Evolutionary conservation across 2,113 vertebrate genomes (phyloP), one percentile per base, ranked within the genome.

Genomic region (Theristicus caerulescens): DNA sequence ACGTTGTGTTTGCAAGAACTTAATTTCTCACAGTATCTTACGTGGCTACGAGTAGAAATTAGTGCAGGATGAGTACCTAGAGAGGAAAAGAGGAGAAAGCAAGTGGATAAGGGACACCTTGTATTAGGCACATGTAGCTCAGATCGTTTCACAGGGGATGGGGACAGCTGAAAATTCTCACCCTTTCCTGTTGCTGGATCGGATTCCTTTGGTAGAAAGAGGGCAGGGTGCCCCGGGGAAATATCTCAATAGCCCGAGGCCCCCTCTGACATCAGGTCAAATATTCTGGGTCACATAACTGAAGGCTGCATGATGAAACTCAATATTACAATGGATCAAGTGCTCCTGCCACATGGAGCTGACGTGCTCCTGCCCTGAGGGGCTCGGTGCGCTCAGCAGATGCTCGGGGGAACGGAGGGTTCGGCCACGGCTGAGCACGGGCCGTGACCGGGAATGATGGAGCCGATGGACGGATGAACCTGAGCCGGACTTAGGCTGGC

Each of bases 101-200:
- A 17, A 94, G 57, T 24, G 44, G 31, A 10, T 76, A 91, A 91
- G 89, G 18, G 89, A 32, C 92, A 82, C 81, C 92, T 93, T 94
- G 13, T 86, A 31, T 84, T 52, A 67, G 40, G 49, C 62, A 67
- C 51, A 31, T 16, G 57, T 26, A 93, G 90, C 71, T 82, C 73
- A 95, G 65, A 42, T 65, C 2, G 15, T 93, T 94, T 97, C 87
- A 74, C 79, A 94, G 71, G 69, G 59, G n/a, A 88, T 31, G 66
- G 70, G 80, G 96, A 97, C 97, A 98, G 97, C 97, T 98, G 97
- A 97, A 97, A 94, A 97, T 97, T 97, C 96, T 96, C 91, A 13
- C 88, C 82, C 79, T 73, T 96, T 97, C 91, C 96, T 95, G 95
- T 94, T 61, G 93, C 87, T 89, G 96, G 94, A 97, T 98, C 95